phyloP scores from a whole-genome alignment of 2,113 vertebrate species.

The Telmatochromis bifrenatus region DNA sequence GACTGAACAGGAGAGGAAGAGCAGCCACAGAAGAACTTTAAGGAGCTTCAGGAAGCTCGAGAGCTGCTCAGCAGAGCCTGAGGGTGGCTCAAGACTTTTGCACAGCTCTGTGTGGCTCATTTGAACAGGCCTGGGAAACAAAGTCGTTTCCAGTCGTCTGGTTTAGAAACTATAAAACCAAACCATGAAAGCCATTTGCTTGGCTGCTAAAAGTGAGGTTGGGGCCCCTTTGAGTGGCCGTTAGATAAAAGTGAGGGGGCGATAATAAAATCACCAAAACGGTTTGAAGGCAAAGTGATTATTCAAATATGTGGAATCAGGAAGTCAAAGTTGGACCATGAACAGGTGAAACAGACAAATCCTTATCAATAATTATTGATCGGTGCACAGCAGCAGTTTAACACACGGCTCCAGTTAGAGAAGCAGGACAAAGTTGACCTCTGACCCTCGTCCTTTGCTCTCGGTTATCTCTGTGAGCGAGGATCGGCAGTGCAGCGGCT shows the following conservation, averaged over 20 bases:
- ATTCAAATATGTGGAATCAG: background rate
- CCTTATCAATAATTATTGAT: background rate
- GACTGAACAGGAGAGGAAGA: background rate
- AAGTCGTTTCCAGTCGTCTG: background rate
- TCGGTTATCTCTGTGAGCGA: background rate
- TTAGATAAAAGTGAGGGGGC: background rate
- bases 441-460: background rate
- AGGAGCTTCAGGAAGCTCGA: background rate
- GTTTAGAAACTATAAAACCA: background rate
- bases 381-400: fast-evolving
- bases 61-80: background rate
- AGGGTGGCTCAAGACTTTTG: background rate
- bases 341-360: background rate
- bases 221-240: background rate
- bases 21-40: background rate
- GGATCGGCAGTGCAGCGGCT: background rate
- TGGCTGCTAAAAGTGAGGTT: background rate
- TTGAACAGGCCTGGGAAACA: background rate
- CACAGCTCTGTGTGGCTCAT: background rate
- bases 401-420: background rate
- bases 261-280: background rate
- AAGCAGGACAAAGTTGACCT: background rate
- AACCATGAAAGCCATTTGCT: background rate
- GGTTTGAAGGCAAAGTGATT: background rate
- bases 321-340: background rate